Base-by-base conservation (phyloP, 2,888 invertebrate species). In the Microdon myrmicae region DNA sequence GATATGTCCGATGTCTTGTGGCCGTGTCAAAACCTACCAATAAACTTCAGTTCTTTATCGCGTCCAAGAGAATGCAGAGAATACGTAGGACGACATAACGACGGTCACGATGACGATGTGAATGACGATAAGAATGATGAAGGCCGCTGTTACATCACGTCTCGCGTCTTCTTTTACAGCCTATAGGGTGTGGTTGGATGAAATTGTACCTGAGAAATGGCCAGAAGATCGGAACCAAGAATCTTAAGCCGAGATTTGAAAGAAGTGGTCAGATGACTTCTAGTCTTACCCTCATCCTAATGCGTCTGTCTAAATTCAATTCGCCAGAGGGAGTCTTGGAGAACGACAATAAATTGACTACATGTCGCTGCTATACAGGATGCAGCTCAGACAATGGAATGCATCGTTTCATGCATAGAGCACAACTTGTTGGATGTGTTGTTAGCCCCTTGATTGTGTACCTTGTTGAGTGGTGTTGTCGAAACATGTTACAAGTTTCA, bases 401-500 rank as follows among this genome's bases (percentile, higher is more conserved):
- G 64, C 34, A 29, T 44, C 39, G 19, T 38, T 28, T 19, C 26
- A 28, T 48, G 14, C 44, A 48, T 56, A 48, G 28, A 20, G 41
- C 48, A 47, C 39, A 19, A 38, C 9, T 29, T 29, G 29, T 10
- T 2, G 16, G 37, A 48, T 44, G 51, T 58, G 47, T 53, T 58
- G 64, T 64, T 64, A 53, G 64, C 64, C 64, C 58, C 58, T 64
- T 64, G 64, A 64, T 56, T 58, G 47, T 47, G 41, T 29, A 58
- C 44, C 61, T 51, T 47, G 61, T 61, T 61, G 28, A 13, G 45
- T 17, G 26, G 35, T 53, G 58, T 43, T 58, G 43, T 53, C 47
- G 51, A 64, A 64, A 64, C 64, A 53, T 64, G 64, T 58, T 64
- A 64, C 41, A 53, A 58, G 58, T 47, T 64, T 64, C 64, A 64